A percentile compares a stretch with the other conserved stretches of the same genome.
Conservation (phyloP, 2,888 invertebrate species). For the Tinea trinotella region DNA sequence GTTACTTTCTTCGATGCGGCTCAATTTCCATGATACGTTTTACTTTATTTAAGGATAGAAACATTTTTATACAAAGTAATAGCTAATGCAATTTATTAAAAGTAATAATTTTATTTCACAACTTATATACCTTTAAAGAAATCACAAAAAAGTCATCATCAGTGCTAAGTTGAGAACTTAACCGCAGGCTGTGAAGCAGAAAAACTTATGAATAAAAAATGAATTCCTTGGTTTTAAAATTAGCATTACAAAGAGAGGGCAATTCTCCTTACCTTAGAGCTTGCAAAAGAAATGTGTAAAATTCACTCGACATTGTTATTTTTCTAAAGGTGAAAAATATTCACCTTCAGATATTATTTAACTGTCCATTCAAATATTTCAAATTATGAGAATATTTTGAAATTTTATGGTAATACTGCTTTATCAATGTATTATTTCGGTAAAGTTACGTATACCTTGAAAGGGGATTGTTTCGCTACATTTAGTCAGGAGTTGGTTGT, state of each 20-base stretch:
- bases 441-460: neutral
- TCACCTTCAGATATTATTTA: neutral
- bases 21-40: constrained; percentile 10
- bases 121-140: neutral
- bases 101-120: neutral
- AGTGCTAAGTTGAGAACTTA: constrained; percentile 57
- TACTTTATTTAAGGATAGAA: neutral
- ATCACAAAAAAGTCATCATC: constrained; percentile 35
- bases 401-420: neutral
- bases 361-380: neutral
- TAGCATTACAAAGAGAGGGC: constrained; percentile 69
- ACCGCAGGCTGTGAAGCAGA: constrained; percentile 64
- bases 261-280: constrained; percentile 64
- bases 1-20: neutral
- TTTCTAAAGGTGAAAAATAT: constrained; percentile 3
- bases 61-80: neutral
- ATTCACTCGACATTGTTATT: constrained; percentile 7
- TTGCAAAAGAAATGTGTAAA: constrained; percentile 46
- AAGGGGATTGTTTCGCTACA: constrained; percentile 32
- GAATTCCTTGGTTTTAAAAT: constrained; percentile 71
- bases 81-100: neutral
- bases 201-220: constrained; percentile 73
- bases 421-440: neutral
- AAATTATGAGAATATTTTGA: neutral
- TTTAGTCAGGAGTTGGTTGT: constrained; percentile 35